phyloP scores from a whole-genome alignment of 2,888 invertebrate species.

The Lamproptera curius region DNA sequence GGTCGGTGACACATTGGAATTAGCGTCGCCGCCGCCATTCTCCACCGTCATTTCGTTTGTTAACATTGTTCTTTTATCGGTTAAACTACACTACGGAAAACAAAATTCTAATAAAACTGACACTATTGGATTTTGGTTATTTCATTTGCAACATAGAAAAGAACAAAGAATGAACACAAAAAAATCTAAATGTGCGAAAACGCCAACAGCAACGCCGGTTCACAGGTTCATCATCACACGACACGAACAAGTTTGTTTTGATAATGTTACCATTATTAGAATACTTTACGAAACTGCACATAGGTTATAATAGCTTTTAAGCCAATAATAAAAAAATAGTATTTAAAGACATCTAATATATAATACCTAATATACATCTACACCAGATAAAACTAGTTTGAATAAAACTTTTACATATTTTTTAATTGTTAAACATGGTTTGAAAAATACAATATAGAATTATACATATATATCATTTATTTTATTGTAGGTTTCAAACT shows the following conservation, averaged over 20 bases:
- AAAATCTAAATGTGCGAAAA: conserved; percentile 65
- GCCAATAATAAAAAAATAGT: too few relatives aligned
- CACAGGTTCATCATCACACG: conserved; percentile 69
- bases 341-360: too few relatives aligned
- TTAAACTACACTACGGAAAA: conserved; percentile 70
- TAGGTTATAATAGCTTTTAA: too few relatives aligned
- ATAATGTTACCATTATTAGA: conserved; percentile 64
- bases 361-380: too few relatives aligned
- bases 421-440: too few relatives aligned
- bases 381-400: too few relatives aligned
- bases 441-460: too few relatives aligned
- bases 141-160: conserved; percentile 67
- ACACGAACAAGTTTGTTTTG: conserved; percentile 62
- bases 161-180: conserved; percentile 73
- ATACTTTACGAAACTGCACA: too few relatives aligned
- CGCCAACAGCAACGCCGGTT: conserved; percentile 73
- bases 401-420: too few relatives aligned
- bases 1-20: conserved; percentile 75
- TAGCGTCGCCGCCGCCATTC: conserved; percentile 78
- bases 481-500: too few relatives aligned
- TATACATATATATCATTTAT: too few relatives aligned
- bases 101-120: conserved; percentile 65
- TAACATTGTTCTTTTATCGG: conserved; percentile 62
- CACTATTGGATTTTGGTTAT: conserved; percentile 55
- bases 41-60: conserved; percentile 66